phyloP scores from a whole-genome alignment of 2,113 vertebrate genomes.

The Leucosticte australis region DNA sequence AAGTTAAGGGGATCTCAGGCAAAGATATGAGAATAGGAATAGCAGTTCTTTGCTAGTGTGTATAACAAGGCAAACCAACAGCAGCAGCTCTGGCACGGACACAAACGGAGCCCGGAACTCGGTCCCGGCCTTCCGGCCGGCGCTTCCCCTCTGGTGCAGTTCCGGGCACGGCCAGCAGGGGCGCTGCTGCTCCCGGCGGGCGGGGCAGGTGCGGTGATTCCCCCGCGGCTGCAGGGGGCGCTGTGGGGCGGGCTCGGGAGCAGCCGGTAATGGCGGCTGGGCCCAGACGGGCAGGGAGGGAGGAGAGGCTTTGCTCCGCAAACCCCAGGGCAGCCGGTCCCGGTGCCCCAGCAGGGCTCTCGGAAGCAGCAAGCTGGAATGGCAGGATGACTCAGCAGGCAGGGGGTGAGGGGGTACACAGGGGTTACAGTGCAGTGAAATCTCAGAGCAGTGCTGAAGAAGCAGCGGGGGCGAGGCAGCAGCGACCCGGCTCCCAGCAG shows the following conservation, averaged over 20 bases:
- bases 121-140: too few species aligned
- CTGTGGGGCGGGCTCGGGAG: background rate
- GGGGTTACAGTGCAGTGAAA: too few species aligned
- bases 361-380: background rate
- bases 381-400: background rate
- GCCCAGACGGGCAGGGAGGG: background rate
- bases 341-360: background rate
- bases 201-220: background rate
- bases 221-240: background rate
- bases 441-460: too few species aligned
- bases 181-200: background rate
- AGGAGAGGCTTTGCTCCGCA: background rate
- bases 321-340: background rate
- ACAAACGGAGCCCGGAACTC: background rate
- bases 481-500: too few species aligned
- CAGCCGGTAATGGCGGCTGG: background rate
- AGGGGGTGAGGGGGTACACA: too few species aligned
- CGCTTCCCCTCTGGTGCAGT: background rate
- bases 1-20: background rate
- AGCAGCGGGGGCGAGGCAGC: too few species aligned
- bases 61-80: background rate
- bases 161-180: background rate
- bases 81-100: background rate
- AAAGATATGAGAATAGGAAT: background rate
- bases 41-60: background rate